These are phyloP conservation scores for Drosophila saltans DNA, from an alignment of 1,140 invertebrate genomes.

Conservation along the genomic window DNA sequence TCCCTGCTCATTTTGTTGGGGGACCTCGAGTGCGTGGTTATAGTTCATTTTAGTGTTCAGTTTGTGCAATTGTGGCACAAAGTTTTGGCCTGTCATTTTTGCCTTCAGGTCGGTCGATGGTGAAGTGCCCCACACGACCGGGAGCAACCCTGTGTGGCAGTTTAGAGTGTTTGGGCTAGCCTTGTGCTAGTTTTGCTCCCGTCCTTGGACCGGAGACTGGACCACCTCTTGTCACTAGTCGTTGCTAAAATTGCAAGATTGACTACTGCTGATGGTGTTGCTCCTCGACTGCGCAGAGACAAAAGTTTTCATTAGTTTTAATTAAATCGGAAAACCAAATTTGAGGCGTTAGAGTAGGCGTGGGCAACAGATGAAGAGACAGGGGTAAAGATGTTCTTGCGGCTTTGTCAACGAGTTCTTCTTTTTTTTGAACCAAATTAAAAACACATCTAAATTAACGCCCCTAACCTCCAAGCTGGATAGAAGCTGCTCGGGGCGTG, in stretches of 20 bases:
- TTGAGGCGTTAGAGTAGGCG: constrained; percentile 39
- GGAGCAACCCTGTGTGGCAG: neutral
- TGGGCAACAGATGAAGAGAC: constrained; percentile 8
- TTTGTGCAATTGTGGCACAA: constrained; percentile 68
- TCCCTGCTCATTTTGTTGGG: constrained; percentile 59
- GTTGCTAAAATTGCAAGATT: constrained; percentile 69
- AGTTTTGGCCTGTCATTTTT: constrained; percentile 50
- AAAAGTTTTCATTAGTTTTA: constrained; percentile 81
- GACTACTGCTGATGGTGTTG: constrained; percentile 40
- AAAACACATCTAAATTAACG: constrained; percentile 77
- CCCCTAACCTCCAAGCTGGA: constrained; percentile 11
- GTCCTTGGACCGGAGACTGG: neutral
- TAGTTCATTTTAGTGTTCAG: constrained; percentile 46
- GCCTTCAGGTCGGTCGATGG: constrained; percentile 38
- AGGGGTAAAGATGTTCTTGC: constrained; percentile 48
- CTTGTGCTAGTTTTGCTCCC: constrained; percentile 4
- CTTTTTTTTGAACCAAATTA: constrained; percentile 57
- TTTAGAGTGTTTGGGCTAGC: neutral
- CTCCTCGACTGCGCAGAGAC: constrained; percentile 19
- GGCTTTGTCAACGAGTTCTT: constrained; percentile 67
- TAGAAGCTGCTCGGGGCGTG: constrained; percentile 15
- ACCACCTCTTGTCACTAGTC: constrained; percentile 44
- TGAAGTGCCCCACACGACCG: constrained; percentile 32
- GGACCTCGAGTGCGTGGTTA: constrained; percentile 28
- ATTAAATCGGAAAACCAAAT: constrained; percentile 72